Evolutionary conservation across 2,888 invertebrate genomes (phyloP).

Genomic region (Sceliomorpha sp.): DNA sequence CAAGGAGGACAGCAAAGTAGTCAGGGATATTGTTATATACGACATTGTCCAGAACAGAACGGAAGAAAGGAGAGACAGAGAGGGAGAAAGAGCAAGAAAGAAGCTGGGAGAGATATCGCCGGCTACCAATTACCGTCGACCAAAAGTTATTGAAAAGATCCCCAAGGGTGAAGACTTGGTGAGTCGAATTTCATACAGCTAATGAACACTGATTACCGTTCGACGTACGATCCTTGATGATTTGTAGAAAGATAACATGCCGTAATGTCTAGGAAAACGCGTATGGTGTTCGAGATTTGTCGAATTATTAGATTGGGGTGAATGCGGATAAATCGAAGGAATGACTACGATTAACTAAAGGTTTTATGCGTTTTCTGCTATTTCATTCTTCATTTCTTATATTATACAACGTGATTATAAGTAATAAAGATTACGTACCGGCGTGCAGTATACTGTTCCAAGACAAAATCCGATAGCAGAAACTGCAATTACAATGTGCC

Average conservation of each 20-base stretch:
- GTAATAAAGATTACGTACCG: slow-evolving; percentile 65
- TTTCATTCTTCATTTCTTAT: no score
- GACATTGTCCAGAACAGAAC: slow-evolving; percentile 71
- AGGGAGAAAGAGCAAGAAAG: no score
- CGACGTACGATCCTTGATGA: slow-evolving; percentile 68
- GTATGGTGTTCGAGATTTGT: slow-evolving; percentile 21
- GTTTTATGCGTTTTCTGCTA: no score
- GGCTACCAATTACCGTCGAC: slow-evolving; percentile 72
- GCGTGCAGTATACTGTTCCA: slow-evolving; percentile 80
- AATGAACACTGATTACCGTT: slow-evolving; percentile 79
- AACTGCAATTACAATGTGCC: slow-evolving; percentile 73
- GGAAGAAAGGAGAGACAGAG: slow-evolving; percentile 61
- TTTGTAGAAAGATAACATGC: slow-evolving; percentile 64
- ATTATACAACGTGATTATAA: no score
- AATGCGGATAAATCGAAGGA: slow-evolving; percentile 19
- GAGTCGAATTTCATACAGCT: slow-evolving; percentile 68
- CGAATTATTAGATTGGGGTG: slow-evolving; percentile 14
- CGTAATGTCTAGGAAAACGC: slow-evolving; percentile 31
- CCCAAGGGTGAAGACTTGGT: slow-evolving; percentile 70
- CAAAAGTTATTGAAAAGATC: slow-evolving; percentile 79
- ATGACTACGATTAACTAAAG: slow-evolving; percentile 8
- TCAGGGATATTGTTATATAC: slow-evolving; percentile 78
- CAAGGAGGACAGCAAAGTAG: slow-evolving; percentile 68
- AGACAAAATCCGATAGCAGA: slow-evolving; percentile 74
- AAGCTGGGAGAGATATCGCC: slow-evolving; percentile 71